Evolutionary conservation across 2,113 vertebrate genomes (phyloP).

Genomic region (Apus apus): DNA sequence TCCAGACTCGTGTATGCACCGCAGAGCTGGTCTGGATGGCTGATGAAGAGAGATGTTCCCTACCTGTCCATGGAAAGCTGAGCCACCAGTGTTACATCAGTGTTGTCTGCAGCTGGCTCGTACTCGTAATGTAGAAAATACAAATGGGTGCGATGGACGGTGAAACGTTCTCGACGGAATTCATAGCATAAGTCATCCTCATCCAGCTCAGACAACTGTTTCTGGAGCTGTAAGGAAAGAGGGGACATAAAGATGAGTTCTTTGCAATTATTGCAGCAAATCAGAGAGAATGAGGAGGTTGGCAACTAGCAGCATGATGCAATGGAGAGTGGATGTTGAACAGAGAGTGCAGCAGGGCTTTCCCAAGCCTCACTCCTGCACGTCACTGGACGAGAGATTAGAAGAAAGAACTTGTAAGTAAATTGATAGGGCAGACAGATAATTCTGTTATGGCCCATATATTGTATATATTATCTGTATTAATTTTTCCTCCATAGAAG

Average conservation of each 20-base stretch:
- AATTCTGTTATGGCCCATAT: not conserved
- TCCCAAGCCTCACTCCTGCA: not conserved
- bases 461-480: not conserved
- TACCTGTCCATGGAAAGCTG: conserved; percentile 99
- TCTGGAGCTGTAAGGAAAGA: conserved; percentile 87
- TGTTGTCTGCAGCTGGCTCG: conserved; percentile 82
- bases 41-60: not conserved
- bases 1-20: rapidly evolving
- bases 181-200: conserved; percentile 98
- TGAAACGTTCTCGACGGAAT: conserved; percentile 95
- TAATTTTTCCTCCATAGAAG: not conserved
- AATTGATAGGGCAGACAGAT: not conserved
- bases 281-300: not conserved
- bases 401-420: not conserved
- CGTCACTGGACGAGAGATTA: not conserved
- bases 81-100: conserved; percentile 93
- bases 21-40: not conserved
- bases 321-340: not conserved
- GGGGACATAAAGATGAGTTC: not conserved
- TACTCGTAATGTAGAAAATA: conserved; percentile 97
- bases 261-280: not conserved
- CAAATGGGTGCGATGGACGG: conserved; percentile 94
- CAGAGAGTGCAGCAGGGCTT: not conserved
- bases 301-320: not conserved
- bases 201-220: conserved; percentile 93